These are phyloP conservation scores for Calidris pygmaea DNA, from an alignment of 2,113 vertebrate species.

Conservation along the genomic window DNA sequence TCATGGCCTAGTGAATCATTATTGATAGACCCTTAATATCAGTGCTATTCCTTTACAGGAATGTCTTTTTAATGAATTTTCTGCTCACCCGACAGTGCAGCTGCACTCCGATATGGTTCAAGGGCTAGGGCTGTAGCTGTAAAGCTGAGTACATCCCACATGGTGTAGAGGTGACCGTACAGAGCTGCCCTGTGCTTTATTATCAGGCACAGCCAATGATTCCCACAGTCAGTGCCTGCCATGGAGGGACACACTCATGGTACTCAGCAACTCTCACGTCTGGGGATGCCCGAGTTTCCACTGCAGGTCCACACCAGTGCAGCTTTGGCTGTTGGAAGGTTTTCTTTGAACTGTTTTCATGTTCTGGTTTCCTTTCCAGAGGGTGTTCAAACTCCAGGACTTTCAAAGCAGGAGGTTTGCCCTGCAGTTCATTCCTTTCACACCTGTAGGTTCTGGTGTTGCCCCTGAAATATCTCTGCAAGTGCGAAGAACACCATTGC, in stretches of 20 bases:
- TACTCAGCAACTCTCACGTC: neutral
- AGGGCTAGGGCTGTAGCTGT: neutral
- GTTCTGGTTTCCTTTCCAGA: neutral
- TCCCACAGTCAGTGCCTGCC: neutral
- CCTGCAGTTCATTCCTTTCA: neutral
- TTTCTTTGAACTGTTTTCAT: conserved; percentile 11
- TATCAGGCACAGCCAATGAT: neutral
- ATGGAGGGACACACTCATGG: neutral
- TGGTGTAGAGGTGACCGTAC: neutral
- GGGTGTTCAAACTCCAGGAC: neutral
- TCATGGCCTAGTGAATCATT: conserved; percentile 52
- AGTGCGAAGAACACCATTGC: neutral
- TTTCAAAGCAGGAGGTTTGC: neutral
- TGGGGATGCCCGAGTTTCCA: neutral
- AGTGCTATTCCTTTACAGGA: neutral
- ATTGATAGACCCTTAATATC: conserved; percentile 57
- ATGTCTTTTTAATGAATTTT: conserved; percentile 23
- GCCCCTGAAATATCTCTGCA: neutral
- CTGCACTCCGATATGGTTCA: neutral
- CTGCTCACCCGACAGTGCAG: neutral
- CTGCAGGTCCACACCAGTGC: neutral
- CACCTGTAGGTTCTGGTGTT: neutral
- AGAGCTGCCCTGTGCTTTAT: neutral
- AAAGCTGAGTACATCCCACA: neutral
- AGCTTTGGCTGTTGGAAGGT: neutral